Evolutionary conservation across 1,140 invertebrate genomes (phyloP).

Genomic region (Meloidogyne exigua): DNA sequence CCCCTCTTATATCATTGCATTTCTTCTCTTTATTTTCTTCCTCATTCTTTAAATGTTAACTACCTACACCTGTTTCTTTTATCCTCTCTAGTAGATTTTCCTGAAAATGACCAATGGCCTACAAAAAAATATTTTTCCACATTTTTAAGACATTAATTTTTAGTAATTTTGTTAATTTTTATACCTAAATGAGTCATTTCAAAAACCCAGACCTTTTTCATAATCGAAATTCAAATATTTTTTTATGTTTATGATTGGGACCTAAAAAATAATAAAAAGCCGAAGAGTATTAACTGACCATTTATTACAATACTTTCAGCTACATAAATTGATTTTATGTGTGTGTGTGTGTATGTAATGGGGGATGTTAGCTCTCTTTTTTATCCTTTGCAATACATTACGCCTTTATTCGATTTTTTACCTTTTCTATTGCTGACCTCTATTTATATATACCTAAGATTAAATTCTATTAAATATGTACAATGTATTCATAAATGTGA

Average conservation of each 20-base stretch:
- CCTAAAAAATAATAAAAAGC: too few relatives aligned
- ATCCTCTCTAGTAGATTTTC: not conserved
- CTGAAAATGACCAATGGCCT: not conserved
- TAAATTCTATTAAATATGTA: too few relatives aligned
- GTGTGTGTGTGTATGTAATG: too few relatives aligned
- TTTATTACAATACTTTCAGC: too few relatives aligned
- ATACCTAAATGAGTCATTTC: too few relatives aligned
- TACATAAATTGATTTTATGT: not conserved
- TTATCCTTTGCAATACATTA: not conserved
- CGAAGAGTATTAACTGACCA: not conserved
- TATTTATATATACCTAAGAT: not conserved
- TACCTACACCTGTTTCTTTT: not conserved
- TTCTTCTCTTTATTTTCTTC: not conserved
- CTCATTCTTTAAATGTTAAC: slow-evolving; percentile 4
- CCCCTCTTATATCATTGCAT: not conserved
- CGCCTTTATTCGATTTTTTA: too few relatives aligned
- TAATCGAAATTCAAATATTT: too few relatives aligned
- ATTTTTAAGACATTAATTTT: too few relatives aligned
- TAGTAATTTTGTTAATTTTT: not conserved
- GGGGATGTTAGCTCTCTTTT: not conserved
- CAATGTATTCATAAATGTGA: too few relatives aligned
- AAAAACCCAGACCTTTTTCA: too few relatives aligned
- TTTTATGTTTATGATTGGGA: too few relatives aligned
- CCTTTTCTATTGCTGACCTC: not conserved
- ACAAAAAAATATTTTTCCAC: not conserved